Conservation (phyloP, 2,888 invertebrate genomes). For the Agrochola macilenta region DNA sequence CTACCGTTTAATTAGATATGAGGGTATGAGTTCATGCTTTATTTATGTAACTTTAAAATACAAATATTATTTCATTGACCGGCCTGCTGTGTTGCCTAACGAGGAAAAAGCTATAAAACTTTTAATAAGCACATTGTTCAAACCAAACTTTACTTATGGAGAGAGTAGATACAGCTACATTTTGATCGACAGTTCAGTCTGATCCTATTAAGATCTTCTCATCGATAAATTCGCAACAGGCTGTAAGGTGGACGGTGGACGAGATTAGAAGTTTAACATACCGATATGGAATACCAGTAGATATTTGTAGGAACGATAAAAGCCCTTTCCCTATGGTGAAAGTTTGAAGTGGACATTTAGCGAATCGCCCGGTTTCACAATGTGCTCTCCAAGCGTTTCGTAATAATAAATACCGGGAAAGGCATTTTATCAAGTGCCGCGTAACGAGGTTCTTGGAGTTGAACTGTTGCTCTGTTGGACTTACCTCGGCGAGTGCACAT, state of each 20-base stretch:
- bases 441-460: conserved; percentile 62
- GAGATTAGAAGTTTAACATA: conserved; percentile 42
- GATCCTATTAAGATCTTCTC: conserved; percentile 62
- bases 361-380: conserved; percentile 74
- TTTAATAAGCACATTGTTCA: conserved; percentile 16
- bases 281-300: conserved; percentile 23
- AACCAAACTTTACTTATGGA: conserved; percentile 4
- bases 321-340: conserved; percentile 73
- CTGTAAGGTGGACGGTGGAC: conserved; percentile 30
- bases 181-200: conserved; percentile 59
- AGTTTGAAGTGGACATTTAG: conserved; percentile 73
- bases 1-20: conserved; percentile 66
- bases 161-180: conserved; percentile 14
- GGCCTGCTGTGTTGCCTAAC: neutral
- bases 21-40: conserved; percentile 36
- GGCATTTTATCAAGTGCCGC: conserved; percentile 73
- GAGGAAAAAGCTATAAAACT: neutral
- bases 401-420: conserved; percentile 76
- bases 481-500: conserved; percentile 12
- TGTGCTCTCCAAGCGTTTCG: conserved; percentile 72
- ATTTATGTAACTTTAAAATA: conserved; percentile 58
- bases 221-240: conserved; percentile 53
- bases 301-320: conserved; percentile 43
- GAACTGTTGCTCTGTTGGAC: neutral
- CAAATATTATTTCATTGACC: conserved; percentile 28